Evolutionary conservation across 2,797 vertebrate species (phyloP).

Genomic region (Enteromius thamalakanensis): DNA sequence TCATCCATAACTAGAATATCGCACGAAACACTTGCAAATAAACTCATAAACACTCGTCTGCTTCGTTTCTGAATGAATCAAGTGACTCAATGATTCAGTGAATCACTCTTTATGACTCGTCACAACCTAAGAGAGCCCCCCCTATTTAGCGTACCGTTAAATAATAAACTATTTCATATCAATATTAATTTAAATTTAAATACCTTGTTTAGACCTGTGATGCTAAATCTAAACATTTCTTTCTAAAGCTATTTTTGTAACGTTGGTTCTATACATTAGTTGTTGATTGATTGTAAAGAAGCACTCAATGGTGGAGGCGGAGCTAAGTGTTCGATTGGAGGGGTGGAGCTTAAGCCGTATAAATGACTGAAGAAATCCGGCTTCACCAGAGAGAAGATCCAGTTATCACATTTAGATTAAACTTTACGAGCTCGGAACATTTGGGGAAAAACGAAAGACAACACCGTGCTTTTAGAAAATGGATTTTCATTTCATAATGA

Average conservation of each 20-base stretch:
- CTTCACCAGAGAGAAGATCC: too few species aligned
- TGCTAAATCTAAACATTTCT: too few species aligned
- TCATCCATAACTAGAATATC: too few species aligned
- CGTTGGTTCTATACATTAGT: not conserved
- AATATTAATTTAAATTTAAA: not conserved
- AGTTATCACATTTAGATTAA: not conserved
- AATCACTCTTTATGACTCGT: not conserved
- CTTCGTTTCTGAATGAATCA: too few species aligned
- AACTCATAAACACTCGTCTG: too few species aligned
- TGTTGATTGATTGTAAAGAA: not conserved
- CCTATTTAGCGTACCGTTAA: too few species aligned
- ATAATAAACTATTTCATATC: too few species aligned
- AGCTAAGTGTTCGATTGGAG: not conserved
- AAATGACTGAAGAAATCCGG: not conserved
- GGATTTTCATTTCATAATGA: not conserved
- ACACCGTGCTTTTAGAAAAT: not conserved
- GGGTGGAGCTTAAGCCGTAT: not conserved
- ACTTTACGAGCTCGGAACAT: not conserved
- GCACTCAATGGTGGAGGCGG: not conserved
- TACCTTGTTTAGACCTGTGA: not conserved
- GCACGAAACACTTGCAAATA: too few species aligned
- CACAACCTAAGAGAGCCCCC: too few species aligned
- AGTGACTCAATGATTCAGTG: not conserved
- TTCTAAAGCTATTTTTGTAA: too few species aligned
- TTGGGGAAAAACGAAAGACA: not conserved